Evolutionary conservation across 2,797 vertebrate species (phyloP), one percentile per base, ranked within the genome.

Genomic region (Rhynchotus rufescens): DNA sequence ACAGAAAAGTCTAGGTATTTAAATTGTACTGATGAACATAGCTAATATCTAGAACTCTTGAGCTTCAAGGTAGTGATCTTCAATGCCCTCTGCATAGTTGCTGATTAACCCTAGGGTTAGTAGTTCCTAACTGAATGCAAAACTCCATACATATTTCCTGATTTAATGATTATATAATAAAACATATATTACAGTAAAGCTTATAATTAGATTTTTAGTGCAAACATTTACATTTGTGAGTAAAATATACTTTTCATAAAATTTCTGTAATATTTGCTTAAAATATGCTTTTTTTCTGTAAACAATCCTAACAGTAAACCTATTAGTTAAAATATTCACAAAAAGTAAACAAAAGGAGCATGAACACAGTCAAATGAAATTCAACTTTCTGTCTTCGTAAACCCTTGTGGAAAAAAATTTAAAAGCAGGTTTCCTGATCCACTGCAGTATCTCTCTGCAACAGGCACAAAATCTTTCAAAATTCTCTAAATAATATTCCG

Each of bases 301-400:
- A 92, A 59, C 77, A 88, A 23, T 28, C 32, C 57, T 42, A 25
- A 14, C 65, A 72, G 87, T 52, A 82, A 88, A 89, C 65, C 61
- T 75, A 88, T 88, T 86, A 89, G 80, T 73, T 74, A 66, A 93
- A 92, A 82, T 60, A 90, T 84, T 68, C 80, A 28, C 32, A 9
- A 38, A 92, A 74, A 92, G 85, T 79, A 95, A 92, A 93, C 45
- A 82, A 71, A 81, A 74, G 75, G 80, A 90, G 15, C 20, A 4
- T 1, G 1, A 52, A 44, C 6, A 9, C 12, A 54, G 65, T 83
- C 91, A 88, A 91, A 86, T 26, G 44, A 91, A 89, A 91, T 34
- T 79, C 67, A 64, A 16, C 52, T 86, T 82, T 93, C 71, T 61
- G 44, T 60, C 80, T 86, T 4, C 7, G 80, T 67, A 92, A 93